A percentile compares a stretch with the other conserved stretches of the same genome.
phyloP scores from a whole-genome alignment of 2,797 vertebrate genomes.

The Hipposideros larvatus region DNA sequence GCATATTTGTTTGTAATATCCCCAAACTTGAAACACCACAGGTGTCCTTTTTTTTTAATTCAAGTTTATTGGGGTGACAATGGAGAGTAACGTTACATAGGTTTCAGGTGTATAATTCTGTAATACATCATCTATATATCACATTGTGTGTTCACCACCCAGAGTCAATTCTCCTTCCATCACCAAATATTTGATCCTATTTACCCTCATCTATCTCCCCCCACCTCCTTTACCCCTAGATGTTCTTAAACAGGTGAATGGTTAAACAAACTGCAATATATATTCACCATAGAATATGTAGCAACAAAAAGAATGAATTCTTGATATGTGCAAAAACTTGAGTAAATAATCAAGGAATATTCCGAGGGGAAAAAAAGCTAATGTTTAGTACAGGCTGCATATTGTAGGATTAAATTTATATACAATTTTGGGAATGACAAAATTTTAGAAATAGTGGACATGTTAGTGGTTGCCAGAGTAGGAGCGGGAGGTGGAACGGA shows the following conservation, averaged over 20 bases:
- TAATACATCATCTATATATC: too few relatives aligned
- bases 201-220: too few relatives aligned
- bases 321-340: background rate
- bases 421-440: background rate
- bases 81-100: too few relatives aligned
- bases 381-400: background rate
- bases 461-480: background rate
- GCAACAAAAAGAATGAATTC: background rate
- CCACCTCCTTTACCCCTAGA: too few relatives aligned
- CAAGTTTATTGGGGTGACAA: too few relatives aligned
- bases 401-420: background rate
- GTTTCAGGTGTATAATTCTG: too few relatives aligned
- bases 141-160: too few relatives aligned
- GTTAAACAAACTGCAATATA: background rate
- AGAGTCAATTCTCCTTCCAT: too few relatives aligned
- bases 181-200: too few relatives aligned
- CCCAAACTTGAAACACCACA: background rate
- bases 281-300: background rate
- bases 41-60: background rate
- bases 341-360: background rate
- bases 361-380: background rate
- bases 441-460: background rate
- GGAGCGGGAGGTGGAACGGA: background rate
- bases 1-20: background rate
- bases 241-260: background rate